Percentiles rank a stretch among this genome's conserved stretches.
Conservation (phyloP, 1,140 invertebrate genomes). For the Amphibalanus amphitrite region DNA sequence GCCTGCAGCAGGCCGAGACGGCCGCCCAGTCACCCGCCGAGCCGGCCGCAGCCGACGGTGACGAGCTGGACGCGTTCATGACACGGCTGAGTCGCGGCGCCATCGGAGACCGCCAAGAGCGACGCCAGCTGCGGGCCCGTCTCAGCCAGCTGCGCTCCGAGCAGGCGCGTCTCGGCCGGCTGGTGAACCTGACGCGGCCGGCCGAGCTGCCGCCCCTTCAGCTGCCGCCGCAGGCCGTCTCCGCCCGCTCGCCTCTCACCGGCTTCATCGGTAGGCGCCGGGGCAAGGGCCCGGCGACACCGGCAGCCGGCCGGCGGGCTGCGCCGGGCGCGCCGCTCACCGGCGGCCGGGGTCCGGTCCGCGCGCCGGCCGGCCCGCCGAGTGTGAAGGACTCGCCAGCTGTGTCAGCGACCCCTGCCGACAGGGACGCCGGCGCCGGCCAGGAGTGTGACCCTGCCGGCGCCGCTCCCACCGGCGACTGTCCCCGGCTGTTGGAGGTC, state of each 20-base stretch:
- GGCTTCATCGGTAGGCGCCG: constrained; percentile 5
- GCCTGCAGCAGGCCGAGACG: constrained; percentile 32
- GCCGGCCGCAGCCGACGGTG: constrained; percentile 34
- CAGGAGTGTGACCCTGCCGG: no score
- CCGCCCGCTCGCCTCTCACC: constrained; percentile 3
- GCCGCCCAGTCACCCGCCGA: not conserved
- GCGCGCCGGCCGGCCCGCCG: no score
- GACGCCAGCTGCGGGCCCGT: not conserved
- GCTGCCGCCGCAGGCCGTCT: constrained; percentile 5
- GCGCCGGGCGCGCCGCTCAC: constrained; percentile 31
- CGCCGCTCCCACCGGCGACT: no score
- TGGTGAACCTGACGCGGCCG: constrained; percentile 63
- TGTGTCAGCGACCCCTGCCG: no score
- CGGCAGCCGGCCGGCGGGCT: constrained; percentile 19
- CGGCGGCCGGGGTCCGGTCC: no score
- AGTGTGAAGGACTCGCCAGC: no score
- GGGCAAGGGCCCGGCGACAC: not conserved
- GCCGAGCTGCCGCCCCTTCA: constrained; percentile 35
- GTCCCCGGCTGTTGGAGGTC: no score
- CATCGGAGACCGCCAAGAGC: not conserved
- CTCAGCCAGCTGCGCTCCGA: constrained; percentile 42
- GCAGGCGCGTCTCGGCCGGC: constrained; percentile 41
- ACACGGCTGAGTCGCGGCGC: constrained; percentile 30
- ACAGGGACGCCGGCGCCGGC: no score
- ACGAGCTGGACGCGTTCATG: constrained; percentile 56